Evolutionary conservation across 2,888 invertebrate genomes (phyloP), one percentile per base, ranked within the genome.

Genomic region (Volucella inanis): DNA sequence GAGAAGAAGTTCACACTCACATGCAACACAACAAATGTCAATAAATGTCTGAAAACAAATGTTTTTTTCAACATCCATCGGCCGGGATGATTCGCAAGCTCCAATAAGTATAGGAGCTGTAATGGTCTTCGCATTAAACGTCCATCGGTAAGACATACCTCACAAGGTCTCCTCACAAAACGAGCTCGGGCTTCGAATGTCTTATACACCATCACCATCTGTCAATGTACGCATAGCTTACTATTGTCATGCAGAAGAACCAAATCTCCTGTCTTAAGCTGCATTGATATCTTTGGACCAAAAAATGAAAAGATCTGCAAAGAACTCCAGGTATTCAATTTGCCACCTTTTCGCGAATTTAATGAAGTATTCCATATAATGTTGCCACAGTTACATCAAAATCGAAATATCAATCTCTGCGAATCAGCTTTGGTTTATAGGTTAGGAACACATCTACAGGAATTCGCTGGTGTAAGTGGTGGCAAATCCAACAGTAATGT

Each of bases 161-260:
- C 50, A 11, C 57, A 77, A 52, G 62, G 61, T 54, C 70, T 55
- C 49, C 62, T 49, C 62, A 72, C 72, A 3, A 59, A 71, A 22
- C 52, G n/a, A n/a, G n/a, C 78, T 31, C 65, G 55, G 52, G 65
- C 78, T 22, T 52, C 55, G 47, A 68, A 71, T 15, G 49, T 22
- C 41, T 71, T 41, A 38, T 78, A 8, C 3, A 22, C 22, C 3
- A 22, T 22, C 22, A 22, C 22, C 22, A 22, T 22, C 22, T 22
- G 0, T 0, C 3, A 22, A 22, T 67, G 43, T 15, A 76, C 39
- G 11, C 67, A 38, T 11, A 64, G 64, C 14, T 61, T 70, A 39
- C 52, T 8, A 14, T 22, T 41, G 55, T 78, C 64, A 71, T 22
- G 22, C 22, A 22, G 3, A 22, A 3, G 22, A 22, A 22, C 22